phyloP scores from a whole-genome alignment of 2,113 vertebrate genomes.

The Corythornis madagascariensis region DNA sequence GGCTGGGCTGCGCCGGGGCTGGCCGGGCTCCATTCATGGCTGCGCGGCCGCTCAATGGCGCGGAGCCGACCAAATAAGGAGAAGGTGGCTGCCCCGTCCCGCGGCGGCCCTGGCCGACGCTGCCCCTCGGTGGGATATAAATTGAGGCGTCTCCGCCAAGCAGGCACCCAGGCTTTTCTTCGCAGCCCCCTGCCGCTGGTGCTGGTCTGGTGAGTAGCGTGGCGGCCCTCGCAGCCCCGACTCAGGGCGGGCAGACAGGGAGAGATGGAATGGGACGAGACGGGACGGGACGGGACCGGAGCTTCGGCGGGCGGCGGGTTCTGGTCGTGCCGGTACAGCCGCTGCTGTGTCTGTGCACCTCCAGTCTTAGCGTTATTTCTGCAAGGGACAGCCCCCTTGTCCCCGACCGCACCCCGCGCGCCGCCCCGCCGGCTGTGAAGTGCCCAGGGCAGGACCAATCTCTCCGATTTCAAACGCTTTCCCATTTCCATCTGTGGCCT shows the following conservation, averaged over 20 bases:
- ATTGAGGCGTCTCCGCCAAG: constrained; percentile 48
- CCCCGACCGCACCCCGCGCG: background rate
- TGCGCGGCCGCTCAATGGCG: constrained; percentile 75
- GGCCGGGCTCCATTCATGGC: constrained; percentile 87
- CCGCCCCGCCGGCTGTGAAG: no score
- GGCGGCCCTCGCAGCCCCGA: background rate
- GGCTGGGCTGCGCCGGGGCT: constrained; percentile 62
- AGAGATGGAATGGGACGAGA: background rate
- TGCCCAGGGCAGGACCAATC: background rate
- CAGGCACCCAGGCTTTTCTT: constrained; percentile 66
- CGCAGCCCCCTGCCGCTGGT: constrained; percentile 26
- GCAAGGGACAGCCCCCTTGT: background rate
- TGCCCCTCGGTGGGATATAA: constrained; percentile 70
- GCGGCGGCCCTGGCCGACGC: background rate
- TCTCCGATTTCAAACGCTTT: background rate
- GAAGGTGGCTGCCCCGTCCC: constrained; percentile 73
- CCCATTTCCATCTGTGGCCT: background rate
- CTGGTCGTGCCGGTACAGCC: background rate
- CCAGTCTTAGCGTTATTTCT: background rate
- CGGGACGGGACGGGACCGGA: background rate
- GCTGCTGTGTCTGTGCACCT: background rate
- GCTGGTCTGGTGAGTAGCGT: constrained; percentile 78
- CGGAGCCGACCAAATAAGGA: constrained; percentile 87
- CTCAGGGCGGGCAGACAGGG: background rate
- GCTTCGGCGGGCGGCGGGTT: background rate